These are phyloP conservation scores for Epinotia brunnichana DNA, from an alignment of 2,888 invertebrate species.

Conservation along the genomic window DNA sequence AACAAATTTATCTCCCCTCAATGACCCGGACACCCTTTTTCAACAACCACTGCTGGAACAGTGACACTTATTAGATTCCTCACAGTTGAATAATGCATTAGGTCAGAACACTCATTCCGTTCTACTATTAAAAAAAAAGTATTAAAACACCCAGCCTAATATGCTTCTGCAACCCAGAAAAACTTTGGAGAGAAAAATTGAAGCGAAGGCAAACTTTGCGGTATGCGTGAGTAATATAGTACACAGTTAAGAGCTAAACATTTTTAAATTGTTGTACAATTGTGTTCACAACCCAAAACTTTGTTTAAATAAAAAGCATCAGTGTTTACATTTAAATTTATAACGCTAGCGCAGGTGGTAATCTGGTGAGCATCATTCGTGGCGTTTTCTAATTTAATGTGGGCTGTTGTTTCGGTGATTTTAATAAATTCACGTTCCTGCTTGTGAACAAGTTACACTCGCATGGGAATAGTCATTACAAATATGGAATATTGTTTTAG, in stretches of 20 bases:
- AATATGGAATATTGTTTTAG: neutral
- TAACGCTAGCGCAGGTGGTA: conserved; percentile 60
- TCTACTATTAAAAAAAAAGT: conserved; percentile 38
- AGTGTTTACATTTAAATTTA: conserved; percentile 56
- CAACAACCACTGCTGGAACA: conserved; percentile 61
- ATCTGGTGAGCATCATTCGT: conserved; percentile 62
- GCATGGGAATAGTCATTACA: neutral
- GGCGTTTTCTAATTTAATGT: conserved; percentile 56
- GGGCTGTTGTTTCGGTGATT: conserved; percentile 50
- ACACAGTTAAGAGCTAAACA: conserved; percentile 32
- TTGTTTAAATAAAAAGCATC: conserved; percentile 55
- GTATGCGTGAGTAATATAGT: conserved; percentile 29
- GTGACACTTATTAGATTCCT: conserved; percentile 67
- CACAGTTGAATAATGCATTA: conserved; percentile 66
- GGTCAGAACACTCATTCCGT: conserved; percentile 38
- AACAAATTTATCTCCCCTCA: conserved; percentile 43
- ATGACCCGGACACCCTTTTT: conserved; percentile 53
- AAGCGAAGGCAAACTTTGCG: conserved; percentile 27
- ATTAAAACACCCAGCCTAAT: conserved; percentile 20
- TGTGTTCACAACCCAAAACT: conserved; percentile 38
- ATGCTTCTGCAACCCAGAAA: neutral
- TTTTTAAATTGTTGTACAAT: conserved; percentile 38
- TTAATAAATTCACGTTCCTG: conserved; percentile 45
- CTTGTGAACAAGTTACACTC: neutral
- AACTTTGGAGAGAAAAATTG: conserved; percentile 28